Base-by-base conservation (phyloP, 2,797 vertebrate genomes). In the Odontamblyopus lacepedii region DNA sequence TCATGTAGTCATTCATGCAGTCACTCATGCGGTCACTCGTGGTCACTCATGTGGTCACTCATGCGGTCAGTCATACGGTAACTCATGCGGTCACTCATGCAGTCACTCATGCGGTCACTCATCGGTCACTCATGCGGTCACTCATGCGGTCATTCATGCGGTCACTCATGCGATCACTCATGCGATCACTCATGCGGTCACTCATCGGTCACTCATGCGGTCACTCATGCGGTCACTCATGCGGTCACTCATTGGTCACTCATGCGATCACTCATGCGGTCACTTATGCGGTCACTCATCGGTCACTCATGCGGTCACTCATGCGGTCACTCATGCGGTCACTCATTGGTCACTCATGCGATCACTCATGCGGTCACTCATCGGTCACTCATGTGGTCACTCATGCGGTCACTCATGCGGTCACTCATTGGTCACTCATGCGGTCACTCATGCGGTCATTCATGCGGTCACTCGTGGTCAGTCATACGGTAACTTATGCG, bases 401-500 rank as follows among this genome's bases (percentile, higher is more conserved):
- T 74, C 75, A 73, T 61, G 53, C 70, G 32, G 32, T 35, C 32
- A 35, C 32, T 35, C 32, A 35, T 35, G 32, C 6, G 32, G 32
- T 35, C 32, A 35, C 32, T 35, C 32, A 6, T 35, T 71, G 57
- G 32, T 35, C 76, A 57, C 55, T 71, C 41, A 13, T 9, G 55
- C 18, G 32, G 32, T 65, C 41, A 18, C 35, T 38, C 35, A 38
- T 8, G 35, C 2, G 23, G 23, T 1, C 23, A 23, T 23, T 23
- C 23, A 23, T 23, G 23, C 23, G 23, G 23, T 23, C 23, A 23
- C 23, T 23, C 23, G 23, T 23, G 23, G 23, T 23, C 23, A 23
- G 72, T 63, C 63, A 53, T n/a, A 35, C n/a, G n/a, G 32, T 65
- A 23, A 18, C 57, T 74, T 73, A 73, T 61, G 53, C 70, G 32